Conservation (phyloP, 1,140 invertebrate genomes). For the Drosophila ananassae region DNA sequence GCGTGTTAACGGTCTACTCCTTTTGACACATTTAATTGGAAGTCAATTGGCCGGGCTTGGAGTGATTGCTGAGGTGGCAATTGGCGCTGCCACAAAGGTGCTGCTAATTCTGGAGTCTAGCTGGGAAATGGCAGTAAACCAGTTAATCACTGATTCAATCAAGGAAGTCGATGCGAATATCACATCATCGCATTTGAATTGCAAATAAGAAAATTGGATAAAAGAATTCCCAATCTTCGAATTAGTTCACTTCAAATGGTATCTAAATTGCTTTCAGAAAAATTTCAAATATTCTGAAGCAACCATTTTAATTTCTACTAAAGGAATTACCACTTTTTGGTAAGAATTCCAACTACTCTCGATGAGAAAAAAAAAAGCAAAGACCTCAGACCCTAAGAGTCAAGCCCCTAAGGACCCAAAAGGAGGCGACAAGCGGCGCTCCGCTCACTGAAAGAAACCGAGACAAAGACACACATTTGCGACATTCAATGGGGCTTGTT, state of each 20-base stretch:
- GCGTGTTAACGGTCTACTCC: constrained; percentile 33
- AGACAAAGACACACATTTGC: constrained; percentile 38
- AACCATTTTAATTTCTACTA: not conserved
- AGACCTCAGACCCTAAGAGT: not conserved
- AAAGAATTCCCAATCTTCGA: not conserved
- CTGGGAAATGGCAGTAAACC: constrained; percentile 30
- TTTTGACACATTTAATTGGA: constrained; percentile 77
- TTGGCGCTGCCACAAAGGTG: constrained; percentile 38
- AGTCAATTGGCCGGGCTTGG: constrained; percentile 62
- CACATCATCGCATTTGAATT: constrained; percentile 22
- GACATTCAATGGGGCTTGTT: constrained; percentile 60
- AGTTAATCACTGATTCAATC: constrained; percentile 46
- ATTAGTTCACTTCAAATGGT: not conserved
- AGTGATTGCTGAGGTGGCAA: constrained; percentile 53
- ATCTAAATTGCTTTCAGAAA: not conserved
- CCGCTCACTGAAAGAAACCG: constrained; percentile 29
- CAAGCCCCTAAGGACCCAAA: constrained; percentile 34
- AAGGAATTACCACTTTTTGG: not conserved
- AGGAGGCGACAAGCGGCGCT: constrained; percentile 64
- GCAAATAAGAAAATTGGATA: not conserved
- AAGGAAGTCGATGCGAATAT: constrained; percentile 28
- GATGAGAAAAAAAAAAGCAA: not conserved
- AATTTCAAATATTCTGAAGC: not conserved
- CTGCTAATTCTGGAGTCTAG: constrained; percentile 21
- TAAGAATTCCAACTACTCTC: not conserved